Evolutionary conservation across 1,140 invertebrate species (phyloP), one percentile per base, ranked within the genome.

Genomic region (Sinonovacula constricta): DNA sequence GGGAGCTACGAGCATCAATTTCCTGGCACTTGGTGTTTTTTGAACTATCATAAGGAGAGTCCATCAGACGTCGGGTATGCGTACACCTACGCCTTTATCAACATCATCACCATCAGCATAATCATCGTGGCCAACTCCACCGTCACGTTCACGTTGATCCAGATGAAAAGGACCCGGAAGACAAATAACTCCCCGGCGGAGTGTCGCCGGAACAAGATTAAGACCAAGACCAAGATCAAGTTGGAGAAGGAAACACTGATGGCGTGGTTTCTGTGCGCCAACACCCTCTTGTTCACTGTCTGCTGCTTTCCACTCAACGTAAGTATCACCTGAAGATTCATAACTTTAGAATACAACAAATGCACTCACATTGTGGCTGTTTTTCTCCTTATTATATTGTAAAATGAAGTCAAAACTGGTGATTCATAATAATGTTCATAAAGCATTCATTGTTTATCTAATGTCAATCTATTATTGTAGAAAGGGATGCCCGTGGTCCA

Each of bases 241-340:
- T 74, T 87, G 51, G 90, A 91, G 75, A 85, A 90, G 33, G 91
- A 92, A 76, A 88, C 90, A 7, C 89, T 91, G 76, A 91, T 92
- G 90, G 89, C 91, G 3, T 85, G 91, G 70, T 89, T 92, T 30
- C 87, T 92, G 2, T 76, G 90, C 45, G 89, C 90, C n/a, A 91
- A 92, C 53, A 92, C 91, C 10, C 68, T 90, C 18, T 88, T 91
- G 24, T 92, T 92, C 77, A 83, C 86, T 30, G 80, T 86, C 0
- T 91, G 90, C 67, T 92, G 90, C 88, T 81, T 90, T 12, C 91
- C 91, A 10, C 72, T 92, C 22, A 91, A 90, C 75, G 91, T 91
- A 85, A 91, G 90, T 88, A 69, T 66, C 2, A 0, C n/a, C n/a
- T n/a, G n/a, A n/a, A n/a, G n/a, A n/a, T n/a, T n/a, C n/a, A n/a